These are phyloP conservation scores for Archips xylosteana DNA, from an alignment of 2,888 invertebrate genomes.

Conservation along the genomic window DNA sequence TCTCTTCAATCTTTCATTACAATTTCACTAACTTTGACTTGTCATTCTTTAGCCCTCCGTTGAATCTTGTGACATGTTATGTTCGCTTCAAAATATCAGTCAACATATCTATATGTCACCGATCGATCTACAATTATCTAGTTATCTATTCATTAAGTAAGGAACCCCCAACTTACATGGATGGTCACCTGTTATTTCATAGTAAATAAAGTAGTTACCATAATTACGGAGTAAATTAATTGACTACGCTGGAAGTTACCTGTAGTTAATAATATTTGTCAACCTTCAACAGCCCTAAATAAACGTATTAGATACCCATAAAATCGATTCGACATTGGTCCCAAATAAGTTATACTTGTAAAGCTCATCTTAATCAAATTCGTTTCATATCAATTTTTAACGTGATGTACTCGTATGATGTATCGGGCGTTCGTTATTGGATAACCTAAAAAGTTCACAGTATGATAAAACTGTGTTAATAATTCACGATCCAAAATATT, in stretches of 20 bases:
- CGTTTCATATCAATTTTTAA: constrained; percentile 1
- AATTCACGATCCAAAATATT: neutral
- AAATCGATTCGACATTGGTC: constrained; percentile 2
- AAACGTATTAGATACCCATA: neutral
- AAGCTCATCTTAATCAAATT: neutral
- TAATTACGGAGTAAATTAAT: constrained; percentile 10
- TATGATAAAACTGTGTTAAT: neutral
- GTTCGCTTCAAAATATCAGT: too few relatives aligned
- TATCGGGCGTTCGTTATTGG: neutral
- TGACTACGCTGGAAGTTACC: neutral
- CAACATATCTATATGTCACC: neutral
- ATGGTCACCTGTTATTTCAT: neutral
- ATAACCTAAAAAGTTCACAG: neutral
- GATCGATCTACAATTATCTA: neutral
- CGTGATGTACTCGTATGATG: neutral
- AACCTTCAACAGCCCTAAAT: constrained; percentile 26
- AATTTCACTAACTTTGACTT: neutral
- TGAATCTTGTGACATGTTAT: neutral
- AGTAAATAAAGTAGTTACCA: neutral
- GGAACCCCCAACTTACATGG: neutral
- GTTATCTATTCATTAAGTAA: neutral
- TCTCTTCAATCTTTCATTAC: neutral
- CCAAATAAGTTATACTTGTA: neutral
- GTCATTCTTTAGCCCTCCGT: neutral
- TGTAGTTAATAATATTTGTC: neutral